These are phyloP conservation scores for Pseudochirops cupreus DNA, from an alignment of 2,797 vertebrate genomes.

Conservation along the genomic window DNA sequence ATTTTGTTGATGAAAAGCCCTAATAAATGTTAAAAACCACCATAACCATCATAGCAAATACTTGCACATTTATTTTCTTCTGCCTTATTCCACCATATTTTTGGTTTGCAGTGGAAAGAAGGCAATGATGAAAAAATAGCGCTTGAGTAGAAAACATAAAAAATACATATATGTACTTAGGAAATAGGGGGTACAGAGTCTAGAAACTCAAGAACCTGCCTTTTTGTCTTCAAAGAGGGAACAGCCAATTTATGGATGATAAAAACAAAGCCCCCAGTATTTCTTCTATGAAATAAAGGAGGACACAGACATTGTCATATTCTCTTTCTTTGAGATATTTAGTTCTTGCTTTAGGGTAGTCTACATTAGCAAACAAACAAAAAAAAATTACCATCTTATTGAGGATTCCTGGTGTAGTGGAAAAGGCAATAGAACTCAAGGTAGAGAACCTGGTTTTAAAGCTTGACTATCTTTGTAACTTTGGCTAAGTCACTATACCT, in stretches of 20 bases:
- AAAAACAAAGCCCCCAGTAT: background rate
- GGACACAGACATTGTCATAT: background rate
- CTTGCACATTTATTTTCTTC: constrained; percentile 22
- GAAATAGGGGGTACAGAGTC: constrained; percentile 39
- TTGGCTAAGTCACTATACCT: background rate
- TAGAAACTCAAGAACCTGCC: constrained; percentile 45
- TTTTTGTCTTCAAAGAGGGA: constrained; percentile 54
- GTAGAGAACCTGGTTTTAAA: background rate
- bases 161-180: constrained; percentile 53
- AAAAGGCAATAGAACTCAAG: background rate
- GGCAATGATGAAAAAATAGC: background rate
- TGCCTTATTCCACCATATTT: constrained; percentile 49
- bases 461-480: background rate
- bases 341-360: constrained; percentile 2
- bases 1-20: constrained; percentile 72
- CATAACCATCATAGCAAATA: constrained; percentile 45
- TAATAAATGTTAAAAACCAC: constrained; percentile 59
- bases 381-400: background rate
- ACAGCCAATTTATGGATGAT: background rate
- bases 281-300: background rate
- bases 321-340: constrained; percentile 4
- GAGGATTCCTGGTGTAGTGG: background rate
- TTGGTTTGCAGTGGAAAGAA: constrained; percentile 38
- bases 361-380: background rate
- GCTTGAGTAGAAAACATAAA: constrained; percentile 28